Evolutionary conservation across 2,888 invertebrate species (phyloP), one percentile per base, ranked within the genome.

Genomic region (Altica lythri): DNA sequence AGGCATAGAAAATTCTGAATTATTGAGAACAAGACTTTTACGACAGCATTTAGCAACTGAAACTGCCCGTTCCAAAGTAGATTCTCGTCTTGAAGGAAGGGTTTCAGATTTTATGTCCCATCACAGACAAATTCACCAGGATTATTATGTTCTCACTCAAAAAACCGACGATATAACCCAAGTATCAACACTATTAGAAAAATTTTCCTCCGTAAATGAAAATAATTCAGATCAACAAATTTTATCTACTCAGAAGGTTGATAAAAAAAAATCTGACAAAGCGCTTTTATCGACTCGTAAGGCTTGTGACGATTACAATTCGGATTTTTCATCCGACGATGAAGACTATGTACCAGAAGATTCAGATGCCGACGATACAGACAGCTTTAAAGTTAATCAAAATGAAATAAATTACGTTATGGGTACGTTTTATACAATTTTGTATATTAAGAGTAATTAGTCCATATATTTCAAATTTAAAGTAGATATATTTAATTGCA

Each of bases 51-150:
- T 54, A 4, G 48, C 54, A 12, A 19, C 22, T 5, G 22, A 19
- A 6, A 19, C 22, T 19, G 22, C 22, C 3, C 22, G 6, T 3
- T 19, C 22, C 3, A 3, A 19, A 19, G 35, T 53, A 18, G 48
- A 48, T 30, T 10, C 13, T 8, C 29, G 37, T 13, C 29, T 48
- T 6, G 48, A 48, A 30, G 48, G 40, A 12, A 32, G 48, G 8
- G 43, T 53, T n/a, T 53, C 53, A 34, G 53, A 53, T 40, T 48
- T 48, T 18, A 40, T 48, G 53, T 53, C 48, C 2, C 47, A 53
- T 48, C 27, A 47, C 14, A 32, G 48, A 47, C 35, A 48, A 14
- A 53, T 48, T 29, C 53, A 53, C 30, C 18, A 53, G 13, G 40
- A 48, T 38, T 30, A 40, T 6, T 48, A 48, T 30, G 38, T 48